These are phyloP conservation scores for Perizoma flavofasciatum DNA, from an alignment of 2,888 invertebrate species.

Conservation along the genomic window DNA sequence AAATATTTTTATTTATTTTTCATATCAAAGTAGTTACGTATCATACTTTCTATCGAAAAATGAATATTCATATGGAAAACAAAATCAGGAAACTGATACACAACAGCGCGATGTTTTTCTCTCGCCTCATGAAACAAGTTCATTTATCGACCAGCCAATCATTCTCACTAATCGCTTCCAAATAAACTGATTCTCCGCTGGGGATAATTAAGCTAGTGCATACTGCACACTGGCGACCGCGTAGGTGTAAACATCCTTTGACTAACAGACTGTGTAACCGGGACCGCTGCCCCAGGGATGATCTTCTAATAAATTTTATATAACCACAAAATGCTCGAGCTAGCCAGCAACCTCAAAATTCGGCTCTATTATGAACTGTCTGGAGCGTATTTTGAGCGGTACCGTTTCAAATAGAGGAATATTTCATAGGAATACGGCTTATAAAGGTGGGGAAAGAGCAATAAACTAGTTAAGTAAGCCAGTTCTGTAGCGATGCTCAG, in stretches of 20 bases:
- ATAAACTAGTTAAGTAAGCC: constrained; percentile 44
- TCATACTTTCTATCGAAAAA: no score
- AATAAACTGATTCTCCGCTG: constrained; percentile 20
- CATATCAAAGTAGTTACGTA: no score
- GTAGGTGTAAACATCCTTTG: constrained; percentile 55
- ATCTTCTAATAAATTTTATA: constrained; percentile 54
- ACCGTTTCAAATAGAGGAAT: constrained; percentile 30
- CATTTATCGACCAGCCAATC: no score
- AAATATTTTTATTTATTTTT: no score
- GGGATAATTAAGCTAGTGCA: constrained; percentile 58
- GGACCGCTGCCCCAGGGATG: constrained; percentile 41
- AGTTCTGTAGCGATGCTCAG: constrained; percentile 34
- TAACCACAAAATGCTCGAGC: constrained; percentile 37
- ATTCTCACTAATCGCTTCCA: constrained; percentile 36
- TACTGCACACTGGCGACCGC: constrained; percentile 47
- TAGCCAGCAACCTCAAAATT: constrained; percentile 17
- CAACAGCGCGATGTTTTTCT: no score
- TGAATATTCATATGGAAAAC: no score
- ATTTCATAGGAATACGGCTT: constrained; percentile 43
- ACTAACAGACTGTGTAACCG: constrained; percentile 55
- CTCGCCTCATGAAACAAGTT: no score
- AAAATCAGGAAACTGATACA: no score
- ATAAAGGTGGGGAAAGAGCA: constrained; percentile 35
- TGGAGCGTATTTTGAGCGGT: constrained; percentile 10
- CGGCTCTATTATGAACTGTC: constrained; percentile 20